phyloP scores from a whole-genome alignment of 2,888 invertebrate species.

The Disparrhopalites patrizii region DNA sequence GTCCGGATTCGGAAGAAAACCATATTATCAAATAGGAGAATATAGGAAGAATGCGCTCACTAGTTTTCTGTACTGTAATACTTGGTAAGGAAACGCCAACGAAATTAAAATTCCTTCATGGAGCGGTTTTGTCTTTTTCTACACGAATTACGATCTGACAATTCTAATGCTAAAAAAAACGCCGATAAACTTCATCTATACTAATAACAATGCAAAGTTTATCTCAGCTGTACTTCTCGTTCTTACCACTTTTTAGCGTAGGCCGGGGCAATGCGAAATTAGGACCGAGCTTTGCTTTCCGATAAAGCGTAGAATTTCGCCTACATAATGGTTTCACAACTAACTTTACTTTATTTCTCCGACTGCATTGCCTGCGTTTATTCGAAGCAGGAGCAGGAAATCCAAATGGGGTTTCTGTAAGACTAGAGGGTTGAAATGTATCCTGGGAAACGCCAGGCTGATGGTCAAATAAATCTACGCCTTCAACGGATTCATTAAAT shows the following conservation, averaged over 20 bases:
- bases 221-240: not conserved
- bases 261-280: conserved; percentile 45
- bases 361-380: conserved; percentile 27
- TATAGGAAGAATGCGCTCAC: no score
- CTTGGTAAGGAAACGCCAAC: no score
- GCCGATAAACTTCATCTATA: not conserved
- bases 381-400: conserved; percentile 7
- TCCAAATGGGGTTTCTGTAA: not conserved
- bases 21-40: no score
- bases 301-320: conserved; percentile 42
- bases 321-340: conserved; percentile 35
- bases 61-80: no score
- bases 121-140: not conserved
- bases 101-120: no score
- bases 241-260: conserved; percentile 44
- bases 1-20: no score
- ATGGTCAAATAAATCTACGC: no score
- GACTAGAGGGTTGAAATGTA: conserved; percentile 11
- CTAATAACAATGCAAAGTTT: not conserved
- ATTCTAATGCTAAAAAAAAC: not conserved
- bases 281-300: conserved; percentile 42
- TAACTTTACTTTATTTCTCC: conserved; percentile 23
- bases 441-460: not conserved
- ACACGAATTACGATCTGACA: not conserved
- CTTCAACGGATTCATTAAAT: not conserved